These are phyloP conservation scores for Xyrichtys novacula DNA, from an alignment of 2,797 vertebrate species.

Conservation along the genomic window DNA sequence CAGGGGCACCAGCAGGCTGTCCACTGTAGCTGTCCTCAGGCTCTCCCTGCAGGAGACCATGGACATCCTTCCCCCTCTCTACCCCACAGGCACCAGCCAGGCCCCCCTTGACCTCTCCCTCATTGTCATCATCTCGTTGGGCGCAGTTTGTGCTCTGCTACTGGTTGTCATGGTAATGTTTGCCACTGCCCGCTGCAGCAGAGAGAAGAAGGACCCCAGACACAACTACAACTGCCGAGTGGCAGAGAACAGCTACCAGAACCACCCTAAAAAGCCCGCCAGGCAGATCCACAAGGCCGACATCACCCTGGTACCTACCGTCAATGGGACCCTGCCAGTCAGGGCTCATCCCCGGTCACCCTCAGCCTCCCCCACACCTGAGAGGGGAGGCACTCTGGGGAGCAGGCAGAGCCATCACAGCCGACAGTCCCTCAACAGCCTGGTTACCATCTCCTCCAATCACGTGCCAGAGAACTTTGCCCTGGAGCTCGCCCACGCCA, in stretches of 20 bases:
- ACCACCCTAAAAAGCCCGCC: constrained; percentile 95
- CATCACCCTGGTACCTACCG: constrained; percentile 94
- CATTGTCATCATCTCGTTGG: constrained; percentile 96
- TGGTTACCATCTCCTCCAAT: constrained; percentile 98
- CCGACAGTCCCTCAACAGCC: constrained; percentile 96
- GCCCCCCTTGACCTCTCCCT: constrained; percentile 90
- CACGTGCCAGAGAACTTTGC: constrained; percentile 94
- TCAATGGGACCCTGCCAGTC: constrained; percentile 94
- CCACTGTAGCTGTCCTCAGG: constrained; percentile 88
- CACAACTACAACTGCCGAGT: constrained; percentile 95
- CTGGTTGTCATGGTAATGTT: constrained; percentile 96
- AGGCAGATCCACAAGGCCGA: constrained; percentile 98
- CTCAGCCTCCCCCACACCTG: constrained; percentile 91
- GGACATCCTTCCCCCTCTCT: constrained; percentile 85
- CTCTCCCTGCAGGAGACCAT: constrained; percentile 86
- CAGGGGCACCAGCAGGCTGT: constrained; percentile 90
- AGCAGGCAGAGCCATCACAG: constrained; percentile 96
- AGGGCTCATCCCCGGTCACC: constrained; percentile 93
- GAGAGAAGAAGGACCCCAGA: constrained; percentile 95
- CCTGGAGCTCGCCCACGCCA: constrained; percentile 93
- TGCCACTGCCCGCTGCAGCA: constrained; percentile 90
- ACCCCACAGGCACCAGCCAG: constrained; percentile 87
- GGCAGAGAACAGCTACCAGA: constrained; percentile 95
- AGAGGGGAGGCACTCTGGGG: constrained; percentile 91
- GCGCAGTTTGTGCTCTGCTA: constrained; percentile 91